A percentile compares a stretch with the other conserved stretches of the same genome.
phyloP scores from a whole-genome alignment of 2,113 vertebrate genomes.

The Vulpes ferrilata region DNA sequence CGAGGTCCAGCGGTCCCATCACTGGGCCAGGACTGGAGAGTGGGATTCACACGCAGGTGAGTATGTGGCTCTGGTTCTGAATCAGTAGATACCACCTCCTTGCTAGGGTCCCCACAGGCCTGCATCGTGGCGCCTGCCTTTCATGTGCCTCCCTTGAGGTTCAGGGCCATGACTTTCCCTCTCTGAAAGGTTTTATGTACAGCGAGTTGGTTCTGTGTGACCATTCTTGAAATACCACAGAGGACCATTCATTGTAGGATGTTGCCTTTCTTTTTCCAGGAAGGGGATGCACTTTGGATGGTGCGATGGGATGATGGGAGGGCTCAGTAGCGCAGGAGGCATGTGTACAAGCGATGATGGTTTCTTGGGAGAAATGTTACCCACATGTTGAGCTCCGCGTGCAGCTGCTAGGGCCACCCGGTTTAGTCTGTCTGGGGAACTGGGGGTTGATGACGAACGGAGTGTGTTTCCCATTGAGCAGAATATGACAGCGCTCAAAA shows the following conservation, averaged over 20 bases:
- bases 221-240: fast-evolving
- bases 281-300: neutral
- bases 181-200: neutral
- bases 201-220: neutral
- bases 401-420: neutral
- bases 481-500: neutral
- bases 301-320: neutral
- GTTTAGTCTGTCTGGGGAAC: neutral
- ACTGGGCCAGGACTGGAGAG: fast-evolving
- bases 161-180: fast-evolving
- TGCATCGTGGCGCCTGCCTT: fast-evolving
- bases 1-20: fast-evolving
- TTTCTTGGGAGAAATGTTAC: neutral
- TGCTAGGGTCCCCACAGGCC: fast-evolving
- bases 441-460: fast-evolving
- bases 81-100: fast-evolving
- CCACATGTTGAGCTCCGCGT: neutral
- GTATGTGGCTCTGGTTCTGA: fast-evolving
- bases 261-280: neutral
- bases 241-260: fast-evolving
- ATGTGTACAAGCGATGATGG: fast-evolving
- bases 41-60: neutral
- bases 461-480: neutral
- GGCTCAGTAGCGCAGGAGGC: neutral
- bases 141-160: neutral